phyloP scores from a whole-genome alignment of 2,797 vertebrate genomes.

The Thalassophryne amazonica region DNA sequence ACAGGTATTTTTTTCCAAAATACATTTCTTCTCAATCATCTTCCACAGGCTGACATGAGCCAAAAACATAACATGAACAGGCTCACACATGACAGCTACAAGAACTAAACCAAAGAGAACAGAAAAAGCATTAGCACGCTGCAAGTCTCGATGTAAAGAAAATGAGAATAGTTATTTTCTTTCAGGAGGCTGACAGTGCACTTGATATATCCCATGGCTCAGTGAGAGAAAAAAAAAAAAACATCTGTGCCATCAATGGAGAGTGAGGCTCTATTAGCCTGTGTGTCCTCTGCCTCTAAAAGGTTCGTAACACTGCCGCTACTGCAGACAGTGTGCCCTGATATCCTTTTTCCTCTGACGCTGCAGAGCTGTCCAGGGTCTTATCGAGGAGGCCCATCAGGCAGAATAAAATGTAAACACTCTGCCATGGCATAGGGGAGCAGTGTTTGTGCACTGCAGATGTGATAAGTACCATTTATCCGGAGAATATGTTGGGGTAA shows the following conservation, averaged over 20 bases:
- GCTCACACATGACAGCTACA: not conserved
- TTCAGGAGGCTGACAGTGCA: conserved; percentile 12
- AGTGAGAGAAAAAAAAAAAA: conserved; percentile 13
- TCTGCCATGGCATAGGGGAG: conserved; percentile 8
- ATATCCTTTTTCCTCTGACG: conserved; percentile 33
- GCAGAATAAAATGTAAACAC: conserved; percentile 73
- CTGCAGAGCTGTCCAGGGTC: conserved; percentile 46
- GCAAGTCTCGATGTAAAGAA: conserved; percentile 1
- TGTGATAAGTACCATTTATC: conserved; percentile 23
- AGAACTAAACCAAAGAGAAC: conserved; percentile 30
- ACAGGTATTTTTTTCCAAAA: conserved; percentile 14
- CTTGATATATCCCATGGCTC: conserved; percentile 19
- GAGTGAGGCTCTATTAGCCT: conserved; percentile 43
- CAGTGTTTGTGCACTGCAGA: conserved; percentile 35
- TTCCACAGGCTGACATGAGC: conserved; percentile 7
- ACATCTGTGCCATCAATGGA: conserved; percentile 17
- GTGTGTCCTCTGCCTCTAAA: conserved; percentile 36
- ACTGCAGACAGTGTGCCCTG: conserved; percentile 48
- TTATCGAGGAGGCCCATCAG: conserved; percentile 64
- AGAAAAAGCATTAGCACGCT: conserved; percentile 19
- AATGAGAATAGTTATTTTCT: not conserved
- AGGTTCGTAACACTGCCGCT: conserved; percentile 20
- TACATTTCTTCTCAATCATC: conserved; percentile 14
- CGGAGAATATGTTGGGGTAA: conserved; percentile 33
- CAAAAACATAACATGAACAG: conserved; percentile 8